Evolutionary conservation across 2,888 invertebrate genomes (phyloP).

Genomic region (Leptopilina drosophilae): DNA sequence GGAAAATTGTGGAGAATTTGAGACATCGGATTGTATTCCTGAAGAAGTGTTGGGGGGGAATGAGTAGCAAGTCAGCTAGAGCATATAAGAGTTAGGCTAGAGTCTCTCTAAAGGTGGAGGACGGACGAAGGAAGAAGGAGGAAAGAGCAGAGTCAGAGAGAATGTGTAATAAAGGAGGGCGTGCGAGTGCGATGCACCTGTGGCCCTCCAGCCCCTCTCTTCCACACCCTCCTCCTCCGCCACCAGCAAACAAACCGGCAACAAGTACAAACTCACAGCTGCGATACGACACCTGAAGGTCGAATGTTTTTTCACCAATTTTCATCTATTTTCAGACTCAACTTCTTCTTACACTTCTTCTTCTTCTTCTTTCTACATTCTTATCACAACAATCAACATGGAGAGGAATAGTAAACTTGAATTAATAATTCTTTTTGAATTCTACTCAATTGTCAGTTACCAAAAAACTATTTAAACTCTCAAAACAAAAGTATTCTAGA

Average conservation of each 20-base stretch:
- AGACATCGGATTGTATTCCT: not conserved
- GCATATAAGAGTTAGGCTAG: constrained; percentile 18
- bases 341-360: not conserved
- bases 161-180: constrained; percentile 63
- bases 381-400: not conserved
- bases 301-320: constrained; percentile 19
- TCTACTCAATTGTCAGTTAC: too few species aligned
- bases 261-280: constrained; percentile 45
- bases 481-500: too few species aligned
- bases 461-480: too few species aligned
- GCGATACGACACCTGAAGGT: constrained; percentile 36
- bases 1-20: not conserved
- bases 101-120: constrained; percentile 48
- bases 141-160: constrained; percentile 44
- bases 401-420: too few species aligned
- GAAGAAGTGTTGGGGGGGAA: not conserved
- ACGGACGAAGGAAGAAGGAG: constrained; percentile 48
- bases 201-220: constrained; percentile 63
- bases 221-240: constrained; percentile 47
- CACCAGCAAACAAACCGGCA: constrained; percentile 23
- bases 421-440: too few species aligned
- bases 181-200: constrained; percentile 71
- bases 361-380: not conserved
- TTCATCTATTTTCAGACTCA: not conserved
- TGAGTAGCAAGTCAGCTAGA: constrained; percentile 25